Conservation (phyloP, 2,888 invertebrate genomes). For the Cabera pusaria region DNA sequence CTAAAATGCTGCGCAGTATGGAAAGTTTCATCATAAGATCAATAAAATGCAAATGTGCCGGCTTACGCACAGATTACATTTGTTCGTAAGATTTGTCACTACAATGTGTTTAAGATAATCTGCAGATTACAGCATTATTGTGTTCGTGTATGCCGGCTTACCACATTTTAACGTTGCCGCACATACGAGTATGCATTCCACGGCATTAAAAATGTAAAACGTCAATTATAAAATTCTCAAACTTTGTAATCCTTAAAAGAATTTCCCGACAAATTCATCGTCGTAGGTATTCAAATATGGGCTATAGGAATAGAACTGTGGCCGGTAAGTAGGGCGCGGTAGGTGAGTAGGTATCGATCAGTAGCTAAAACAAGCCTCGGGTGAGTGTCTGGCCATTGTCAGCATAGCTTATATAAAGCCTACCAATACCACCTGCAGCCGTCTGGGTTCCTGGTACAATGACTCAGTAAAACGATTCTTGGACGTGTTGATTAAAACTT, state of each 20-base stretch:
- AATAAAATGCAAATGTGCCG: slow-evolving; percentile 23
- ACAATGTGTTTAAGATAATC: slow-evolving; percentile 5
- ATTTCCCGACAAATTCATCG: slow-evolving; percentile 44
- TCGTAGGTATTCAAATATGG: slow-evolving; percentile 55
- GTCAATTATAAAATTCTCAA: slow-evolving; percentile 11
- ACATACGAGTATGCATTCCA: slow-evolving; percentile 3
- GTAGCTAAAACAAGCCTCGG: slow-evolving; percentile 69
- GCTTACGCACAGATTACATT: slow-evolving; percentile 9
- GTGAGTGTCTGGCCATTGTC: slow-evolving; percentile 63
- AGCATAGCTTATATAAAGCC: slow-evolving; percentile 56
- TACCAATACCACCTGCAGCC: slow-evolving; percentile 50
- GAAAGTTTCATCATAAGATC: slow-evolving; percentile 18
- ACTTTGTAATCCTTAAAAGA: slow-evolving; percentile 4
- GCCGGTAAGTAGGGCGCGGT: slow-evolving; percentile 48
- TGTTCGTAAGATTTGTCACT: slow-evolving; percentile 10
- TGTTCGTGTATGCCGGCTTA: neutral
- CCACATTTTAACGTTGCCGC: neutral
- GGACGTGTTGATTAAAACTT: slow-evolving; percentile 61
- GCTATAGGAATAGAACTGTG: slow-evolving; percentile 63
- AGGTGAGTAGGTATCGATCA: slow-evolving; percentile 63
- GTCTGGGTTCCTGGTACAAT: slow-evolving; percentile 62
- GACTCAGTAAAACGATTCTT: slow-evolving; percentile 66
- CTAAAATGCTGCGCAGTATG: neutral
- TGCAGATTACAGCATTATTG: slow-evolving; percentile 2
- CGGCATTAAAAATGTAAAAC: slow-evolving; percentile 1